Evolutionary conservation across 2,888 invertebrate genomes (phyloP), one percentile per base, ranked within the genome.

Genomic region (Stenoptilia bipunctidactyla): DNA sequence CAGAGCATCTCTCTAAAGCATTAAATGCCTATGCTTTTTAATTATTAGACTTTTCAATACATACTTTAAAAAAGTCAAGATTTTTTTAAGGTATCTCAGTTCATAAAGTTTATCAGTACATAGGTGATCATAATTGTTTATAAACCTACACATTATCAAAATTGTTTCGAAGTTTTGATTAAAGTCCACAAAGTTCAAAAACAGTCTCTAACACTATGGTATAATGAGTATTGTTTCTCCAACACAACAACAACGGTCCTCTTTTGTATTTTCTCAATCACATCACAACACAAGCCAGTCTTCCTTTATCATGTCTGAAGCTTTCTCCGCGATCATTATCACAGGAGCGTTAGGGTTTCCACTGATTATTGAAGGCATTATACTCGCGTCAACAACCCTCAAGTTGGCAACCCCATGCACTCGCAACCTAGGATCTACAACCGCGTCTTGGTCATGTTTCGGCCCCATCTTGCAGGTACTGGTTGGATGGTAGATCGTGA

Each of bases 311-410:
- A 96, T 88, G 61, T 96, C 95, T 5, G 94, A 90, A 0, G 89
- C 94, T 64, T 95, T 95, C 58, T 96, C 95, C 0, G 91, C 96
- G 39, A 96, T 94, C 93, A 95, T 95, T 35, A 96, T 93, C 1
- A 90, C 89, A 0, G 94, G 94, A 1, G 94, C 95, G 64, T 95
- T 95, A 0, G 95, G 94, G 73, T 96, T 95, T 0, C 95, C 95
- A 61, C 93, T 94, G 10, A 94, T 88, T 44, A 96, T 94, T 1
- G 87, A 89, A 0, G 95, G 95, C 94, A 96, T 95, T 39, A 96
- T 90, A 47, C 93, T 93, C 0, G 93, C 94, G 61, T 94, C 94
- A 0, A 90, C 90, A 0, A 94, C 92, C 45, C 94, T 85, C 15
- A 94, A 69, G 15, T 91, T 90, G 1, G 89, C 87, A 0, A 94